Conservation (phyloP, 2,113 vertebrate genomes). For the Oriolus oriolus region DNA sequence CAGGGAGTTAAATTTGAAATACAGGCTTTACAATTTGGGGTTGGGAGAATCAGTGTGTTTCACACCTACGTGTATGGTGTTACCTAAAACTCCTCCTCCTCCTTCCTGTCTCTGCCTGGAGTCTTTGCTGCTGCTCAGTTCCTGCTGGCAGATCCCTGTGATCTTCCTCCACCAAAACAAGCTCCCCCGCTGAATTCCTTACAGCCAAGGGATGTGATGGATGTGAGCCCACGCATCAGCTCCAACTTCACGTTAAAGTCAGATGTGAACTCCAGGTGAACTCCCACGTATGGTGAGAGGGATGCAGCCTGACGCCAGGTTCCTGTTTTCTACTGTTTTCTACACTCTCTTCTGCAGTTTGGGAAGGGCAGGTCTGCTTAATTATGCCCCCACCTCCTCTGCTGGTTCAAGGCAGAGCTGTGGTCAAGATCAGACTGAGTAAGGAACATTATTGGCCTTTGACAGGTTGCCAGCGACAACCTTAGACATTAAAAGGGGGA, state of each 20-base stretch:
- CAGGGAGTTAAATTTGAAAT: neutral
- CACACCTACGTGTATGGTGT: neutral
- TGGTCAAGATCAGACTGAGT: neutral
- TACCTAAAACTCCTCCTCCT: slow-evolving; percentile 51
- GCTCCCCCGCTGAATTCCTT: slow-evolving; percentile 19
- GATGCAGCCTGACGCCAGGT: neutral
- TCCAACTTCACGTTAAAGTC: neutral
- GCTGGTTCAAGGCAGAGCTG: neutral
- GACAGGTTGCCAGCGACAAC: neutral
- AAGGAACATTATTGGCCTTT: neutral
- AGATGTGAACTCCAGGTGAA: slow-evolving; percentile 26
- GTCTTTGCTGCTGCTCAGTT: slow-evolving; percentile 48
- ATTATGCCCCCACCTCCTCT: neutral
- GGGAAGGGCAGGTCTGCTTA: neutral
- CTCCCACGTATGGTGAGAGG: neutral
- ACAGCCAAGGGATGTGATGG: neutral
- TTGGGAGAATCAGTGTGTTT: slow-evolving; percentile 5
- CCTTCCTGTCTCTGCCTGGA: slow-evolving; percentile 51
- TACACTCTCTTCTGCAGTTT: neutral
- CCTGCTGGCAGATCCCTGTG: slow-evolving; percentile 28
- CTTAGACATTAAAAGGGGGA: neutral
- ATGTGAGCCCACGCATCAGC: slow-evolving; percentile 24
- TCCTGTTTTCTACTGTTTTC: neutral
- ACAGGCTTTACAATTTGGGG: neutral
- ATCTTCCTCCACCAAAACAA: slow-evolving; percentile 47